These are phyloP conservation scores for Onychostruthus taczanowskii DNA, from an alignment of 2,113 vertebrate genomes.

Conservation along the genomic window DNA sequence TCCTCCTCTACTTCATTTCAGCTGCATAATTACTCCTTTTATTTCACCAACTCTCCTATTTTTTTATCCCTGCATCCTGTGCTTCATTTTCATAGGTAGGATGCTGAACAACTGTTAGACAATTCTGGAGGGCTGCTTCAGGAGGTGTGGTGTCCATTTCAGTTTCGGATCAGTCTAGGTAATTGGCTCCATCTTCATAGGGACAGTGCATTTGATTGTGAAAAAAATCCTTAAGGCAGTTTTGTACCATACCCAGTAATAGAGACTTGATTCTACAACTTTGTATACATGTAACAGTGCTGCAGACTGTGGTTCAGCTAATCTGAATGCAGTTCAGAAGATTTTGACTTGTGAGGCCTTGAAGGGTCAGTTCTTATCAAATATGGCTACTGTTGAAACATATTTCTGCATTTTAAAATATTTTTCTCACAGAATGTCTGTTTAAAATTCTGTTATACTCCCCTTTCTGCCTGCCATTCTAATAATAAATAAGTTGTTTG, in stretches of 20 bases:
- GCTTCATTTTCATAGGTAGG: not conserved
- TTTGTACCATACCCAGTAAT: accelerated
- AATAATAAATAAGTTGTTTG: constrained; percentile 25
- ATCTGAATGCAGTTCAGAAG: not conserved
- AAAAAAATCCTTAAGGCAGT: not conserved
- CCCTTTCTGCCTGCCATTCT: not conserved
- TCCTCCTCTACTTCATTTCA: not conserved
- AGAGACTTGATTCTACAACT: not conserved
- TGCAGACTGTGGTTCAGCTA: not conserved
- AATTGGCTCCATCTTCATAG: not conserved
- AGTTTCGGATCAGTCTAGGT: not conserved
- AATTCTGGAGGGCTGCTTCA: not conserved
- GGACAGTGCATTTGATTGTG: not conserved
- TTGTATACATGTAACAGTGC: accelerated
- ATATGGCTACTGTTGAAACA: not conserved
- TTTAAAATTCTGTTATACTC: not conserved
- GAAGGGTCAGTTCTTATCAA: not conserved
- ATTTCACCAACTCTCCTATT: not conserved
- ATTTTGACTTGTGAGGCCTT: not conserved
- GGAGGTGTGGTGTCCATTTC: accelerated
- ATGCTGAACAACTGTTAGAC: not conserved
- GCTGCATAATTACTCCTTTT: not conserved
- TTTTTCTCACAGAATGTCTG: not conserved
- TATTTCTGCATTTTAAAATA: not conserved
- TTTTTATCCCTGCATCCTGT: not conserved